Evolutionary conservation across 2,797 vertebrate genomes (phyloP).

Genomic region (Spinus olivaceus): DNA sequence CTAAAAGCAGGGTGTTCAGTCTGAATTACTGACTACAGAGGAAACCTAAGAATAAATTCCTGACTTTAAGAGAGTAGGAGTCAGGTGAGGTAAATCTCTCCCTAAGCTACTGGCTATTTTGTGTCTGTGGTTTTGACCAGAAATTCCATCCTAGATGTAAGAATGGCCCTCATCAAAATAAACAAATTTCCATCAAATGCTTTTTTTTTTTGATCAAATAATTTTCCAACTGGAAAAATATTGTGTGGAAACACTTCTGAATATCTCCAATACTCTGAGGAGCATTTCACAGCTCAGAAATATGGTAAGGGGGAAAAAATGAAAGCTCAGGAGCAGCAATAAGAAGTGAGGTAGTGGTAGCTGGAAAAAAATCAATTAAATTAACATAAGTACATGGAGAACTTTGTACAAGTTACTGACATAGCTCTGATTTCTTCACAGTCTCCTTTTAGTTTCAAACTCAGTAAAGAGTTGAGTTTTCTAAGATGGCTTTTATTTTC

Average conservation of each 20-base stretch:
- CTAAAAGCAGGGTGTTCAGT: slow-evolving; percentile 22
- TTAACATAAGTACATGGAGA: not conserved
- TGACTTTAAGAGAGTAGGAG: not conserved
- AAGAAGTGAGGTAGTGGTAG: not conserved
- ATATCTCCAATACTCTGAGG: not conserved
- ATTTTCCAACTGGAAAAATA: slow-evolving; percentile 9
- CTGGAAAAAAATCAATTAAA: not conserved
- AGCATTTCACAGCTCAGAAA: not conserved
- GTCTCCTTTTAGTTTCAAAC: not conserved
- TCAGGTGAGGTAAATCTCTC: slow-evolving; percentile 54
- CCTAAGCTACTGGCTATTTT: not conserved
- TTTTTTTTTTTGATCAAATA: not conserved
- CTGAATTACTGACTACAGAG: slow-evolving; percentile 40
- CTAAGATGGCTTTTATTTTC: not conserved
- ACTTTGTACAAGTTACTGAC: not conserved
- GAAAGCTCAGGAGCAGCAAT: not conserved
- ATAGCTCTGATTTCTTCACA: not conserved
- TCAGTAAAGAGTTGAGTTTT: not conserved
- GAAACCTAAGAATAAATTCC: slow-evolving; percentile 41
- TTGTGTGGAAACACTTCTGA: not conserved
- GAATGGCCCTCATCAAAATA: not conserved
- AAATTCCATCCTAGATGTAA: not conserved
- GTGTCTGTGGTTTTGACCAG: slow-evolving; percentile 31
- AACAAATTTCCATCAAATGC: not conserved
- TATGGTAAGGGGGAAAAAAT: not conserved